phyloP scores from a whole-genome alignment of 2,797 vertebrate genomes.

The Pachyuromys duprasi region DNA sequence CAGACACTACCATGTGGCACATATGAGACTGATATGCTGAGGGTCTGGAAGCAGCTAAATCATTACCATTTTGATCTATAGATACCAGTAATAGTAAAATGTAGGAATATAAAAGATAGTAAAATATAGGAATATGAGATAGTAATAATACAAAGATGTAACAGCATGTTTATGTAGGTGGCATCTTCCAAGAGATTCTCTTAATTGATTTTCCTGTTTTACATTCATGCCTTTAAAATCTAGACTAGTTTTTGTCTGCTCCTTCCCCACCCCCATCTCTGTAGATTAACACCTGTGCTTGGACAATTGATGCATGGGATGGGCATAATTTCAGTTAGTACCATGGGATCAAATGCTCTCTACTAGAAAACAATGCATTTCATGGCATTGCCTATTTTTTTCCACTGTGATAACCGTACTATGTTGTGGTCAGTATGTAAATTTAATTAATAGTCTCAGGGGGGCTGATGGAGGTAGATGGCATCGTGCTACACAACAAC shows the following conservation, averaged over 20 bases:
- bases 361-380: background rate
- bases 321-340: slow-evolving; percentile 30
- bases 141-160: background rate
- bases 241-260: background rate
- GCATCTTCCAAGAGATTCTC: background rate
- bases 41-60: background rate
- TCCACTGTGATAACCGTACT: background rate
- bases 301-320: background rate
- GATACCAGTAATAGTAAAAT: background rate
- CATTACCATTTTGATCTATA: background rate
- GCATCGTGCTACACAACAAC: background rate
- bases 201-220: background rate
- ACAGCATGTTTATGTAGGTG: background rate
- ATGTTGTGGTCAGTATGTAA: background rate
- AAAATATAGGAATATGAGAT: background rate
- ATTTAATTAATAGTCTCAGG: background rate
- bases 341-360: background rate
- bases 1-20: no score
- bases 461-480: no score
- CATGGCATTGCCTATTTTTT: slow-evolving; percentile 5
- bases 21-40: accelerated
- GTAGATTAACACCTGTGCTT: background rate
- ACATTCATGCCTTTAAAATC: background rate
- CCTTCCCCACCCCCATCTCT: background rate
- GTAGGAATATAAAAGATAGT: background rate